phyloP scores from a whole-genome alignment of 2,797 vertebrate genomes.

The Vireo griseus region DNA sequence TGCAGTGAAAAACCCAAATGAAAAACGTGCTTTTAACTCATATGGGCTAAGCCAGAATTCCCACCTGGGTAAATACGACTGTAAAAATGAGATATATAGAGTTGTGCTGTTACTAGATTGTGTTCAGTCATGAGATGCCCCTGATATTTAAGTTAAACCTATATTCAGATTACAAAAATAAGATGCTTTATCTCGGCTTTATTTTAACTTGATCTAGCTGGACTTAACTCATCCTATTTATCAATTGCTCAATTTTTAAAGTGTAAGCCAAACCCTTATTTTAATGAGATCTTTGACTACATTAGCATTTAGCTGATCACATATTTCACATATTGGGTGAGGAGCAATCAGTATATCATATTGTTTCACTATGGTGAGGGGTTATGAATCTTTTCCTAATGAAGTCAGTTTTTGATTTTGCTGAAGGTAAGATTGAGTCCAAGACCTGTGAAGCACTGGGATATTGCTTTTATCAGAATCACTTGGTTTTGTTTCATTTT shows the following conservation, averaged over 20 bases:
- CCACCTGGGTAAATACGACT: background rate
- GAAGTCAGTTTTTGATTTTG: background rate
- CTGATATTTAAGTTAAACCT: background rate
- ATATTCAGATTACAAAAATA: background rate
- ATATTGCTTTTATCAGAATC: background rate
- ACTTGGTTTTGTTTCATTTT: background rate
- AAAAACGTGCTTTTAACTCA: background rate
- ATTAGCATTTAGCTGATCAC: conserved; percentile 1
- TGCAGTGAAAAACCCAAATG: background rate
- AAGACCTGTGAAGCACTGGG: background rate
- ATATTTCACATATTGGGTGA: background rate
- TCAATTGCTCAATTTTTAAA: background rate
- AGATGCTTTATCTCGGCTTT: background rate
- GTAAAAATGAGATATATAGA: background rate
- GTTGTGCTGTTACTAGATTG: background rate
- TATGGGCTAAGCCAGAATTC: background rate
- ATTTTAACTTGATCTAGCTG: background rate
- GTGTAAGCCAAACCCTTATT: background rate
- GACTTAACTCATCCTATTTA: background rate
- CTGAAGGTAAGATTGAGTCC: background rate
- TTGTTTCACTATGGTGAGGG: background rate
- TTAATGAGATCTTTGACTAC: background rate
- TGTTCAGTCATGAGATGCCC: background rate
- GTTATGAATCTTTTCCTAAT: background rate
- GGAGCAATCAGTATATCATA: background rate